phyloP scores from a whole-genome alignment of 2,113 vertebrate species.

The Cyprinus carpio region DNA sequence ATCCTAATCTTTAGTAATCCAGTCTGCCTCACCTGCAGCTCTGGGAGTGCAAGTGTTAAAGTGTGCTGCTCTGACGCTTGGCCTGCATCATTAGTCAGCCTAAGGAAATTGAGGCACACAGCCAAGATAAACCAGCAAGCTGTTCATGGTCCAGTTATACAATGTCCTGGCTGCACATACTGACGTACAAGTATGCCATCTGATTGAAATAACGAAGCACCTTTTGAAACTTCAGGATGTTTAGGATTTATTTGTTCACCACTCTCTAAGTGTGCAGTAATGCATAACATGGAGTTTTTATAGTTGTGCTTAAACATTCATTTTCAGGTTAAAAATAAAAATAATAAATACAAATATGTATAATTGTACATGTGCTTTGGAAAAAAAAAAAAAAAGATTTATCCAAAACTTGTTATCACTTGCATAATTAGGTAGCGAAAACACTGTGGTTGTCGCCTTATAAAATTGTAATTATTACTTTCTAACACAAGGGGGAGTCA shows the following conservation, averaged over 20 bases:
- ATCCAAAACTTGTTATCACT: neutral
- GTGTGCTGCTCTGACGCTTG: constrained; percentile 51
- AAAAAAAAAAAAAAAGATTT: neutral
- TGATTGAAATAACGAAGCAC: neutral
- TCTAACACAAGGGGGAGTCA: constrained; percentile 59
- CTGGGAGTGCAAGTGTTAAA: constrained; percentile 59
- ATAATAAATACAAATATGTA: neutral
- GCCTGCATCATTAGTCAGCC: constrained; percentile 52
- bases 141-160: constrained; percentile 56
- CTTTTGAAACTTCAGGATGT: neutral
- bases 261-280: neutral
- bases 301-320: neutral
- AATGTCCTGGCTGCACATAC: constrained; percentile 42
- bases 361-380: neutral
- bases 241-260: neutral
- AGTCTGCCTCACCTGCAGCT: constrained; percentile 56
- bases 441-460: neutral
- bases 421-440: neutral
- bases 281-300: neutral
- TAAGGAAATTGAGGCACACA: constrained; percentile 56
- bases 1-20: constrained; percentile 55
- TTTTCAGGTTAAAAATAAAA: neutral
- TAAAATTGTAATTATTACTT: neutral
- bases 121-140: constrained; percentile 64
- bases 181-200: constrained; percentile 39